phyloP scores from a whole-genome alignment of 2,888 invertebrate genomes.

The Esperia sulphurella region DNA sequence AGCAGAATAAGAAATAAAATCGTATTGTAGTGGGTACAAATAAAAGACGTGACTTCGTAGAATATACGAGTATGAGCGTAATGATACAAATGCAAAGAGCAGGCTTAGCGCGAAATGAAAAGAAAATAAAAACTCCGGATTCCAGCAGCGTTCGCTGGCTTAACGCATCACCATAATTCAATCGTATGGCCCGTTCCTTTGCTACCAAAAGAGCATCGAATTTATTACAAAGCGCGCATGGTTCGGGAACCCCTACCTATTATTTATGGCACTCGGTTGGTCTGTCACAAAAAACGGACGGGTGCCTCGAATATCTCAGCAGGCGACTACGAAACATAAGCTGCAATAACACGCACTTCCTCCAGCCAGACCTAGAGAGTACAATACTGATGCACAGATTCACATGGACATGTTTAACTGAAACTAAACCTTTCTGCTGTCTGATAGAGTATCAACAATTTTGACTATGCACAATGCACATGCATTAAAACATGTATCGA shows the following conservation, averaged over 20 bases:
- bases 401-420: conserved; percentile 23
- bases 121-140: conserved; percentile 63
- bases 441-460: conserved; percentile 31
- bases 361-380: conserved; percentile 43
- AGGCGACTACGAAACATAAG: conserved; percentile 73
- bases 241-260: conserved; percentile 75
- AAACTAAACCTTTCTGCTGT: conserved; percentile 44
- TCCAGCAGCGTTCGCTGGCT: conserved; percentile 66
- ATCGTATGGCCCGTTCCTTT: conserved; percentile 65
- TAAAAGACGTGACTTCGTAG: conserved; percentile 53
- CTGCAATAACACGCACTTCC: conserved; percentile 79
- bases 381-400: conserved; percentile 48
- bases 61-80: conserved; percentile 53
- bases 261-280: conserved; percentile 78
- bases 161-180: conserved; percentile 78
- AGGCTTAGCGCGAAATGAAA: conserved; percentile 59
- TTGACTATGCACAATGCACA: conserved; percentile 5
- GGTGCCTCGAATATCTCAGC: conserved; percentile 76
- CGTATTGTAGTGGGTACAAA: conserved; percentile 51
- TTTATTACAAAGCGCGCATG: conserved; percentile 74
- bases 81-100: conserved; percentile 50
- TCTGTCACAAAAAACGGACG: conserved; percentile 78
- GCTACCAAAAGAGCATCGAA: conserved; percentile 76
- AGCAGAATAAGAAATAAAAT: conserved; percentile 44
- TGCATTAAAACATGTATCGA: conserved; percentile 12